These are phyloP conservation scores for Cancer borealis DNA, from an alignment of 2,888 invertebrate genomes.

Conservation along the genomic window DNA sequence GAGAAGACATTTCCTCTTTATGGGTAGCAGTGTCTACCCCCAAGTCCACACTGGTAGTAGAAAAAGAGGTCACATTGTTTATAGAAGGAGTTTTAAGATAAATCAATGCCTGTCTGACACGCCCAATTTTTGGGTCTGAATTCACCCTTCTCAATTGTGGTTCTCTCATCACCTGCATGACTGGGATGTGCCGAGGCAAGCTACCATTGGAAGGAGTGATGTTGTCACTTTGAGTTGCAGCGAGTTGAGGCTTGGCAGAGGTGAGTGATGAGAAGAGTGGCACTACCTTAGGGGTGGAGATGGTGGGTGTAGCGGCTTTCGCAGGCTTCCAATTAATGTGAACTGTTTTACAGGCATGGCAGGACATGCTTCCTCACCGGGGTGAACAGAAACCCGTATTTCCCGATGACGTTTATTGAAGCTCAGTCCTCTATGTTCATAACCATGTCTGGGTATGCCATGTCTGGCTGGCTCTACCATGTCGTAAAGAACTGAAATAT, in stretches of 20 bases:
- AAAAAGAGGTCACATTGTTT: not conserved
- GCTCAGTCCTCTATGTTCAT: too few relatives aligned
- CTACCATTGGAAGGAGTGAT: not conserved
- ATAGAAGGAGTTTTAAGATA: not conserved
- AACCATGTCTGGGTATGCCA: too few relatives aligned
- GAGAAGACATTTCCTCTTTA: not conserved
- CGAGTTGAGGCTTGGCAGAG: not conserved
- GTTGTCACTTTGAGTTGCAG: not conserved
- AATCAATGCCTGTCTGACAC: not conserved
- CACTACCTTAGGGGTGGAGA: not conserved
- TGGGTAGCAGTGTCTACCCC: not conserved
- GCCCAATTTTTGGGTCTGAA: constrained; percentile 20
- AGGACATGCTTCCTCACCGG: too few relatives aligned
- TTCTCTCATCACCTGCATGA: constrained; percentile 50
- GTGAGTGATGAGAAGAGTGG: not conserved
- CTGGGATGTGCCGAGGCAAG: constrained; percentile 38
- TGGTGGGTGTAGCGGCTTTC: too few relatives aligned
- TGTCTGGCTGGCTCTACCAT: too few relatives aligned
- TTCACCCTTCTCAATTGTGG: not conserved
- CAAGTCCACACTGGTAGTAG: not conserved
- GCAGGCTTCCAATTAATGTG: too few relatives aligned
- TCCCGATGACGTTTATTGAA: too few relatives aligned
- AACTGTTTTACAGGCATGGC: too few relatives aligned
- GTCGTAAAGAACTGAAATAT: too few relatives aligned
- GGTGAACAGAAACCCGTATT: too few relatives aligned